Percentiles rank a stretch among this genome's conserved stretches.
phyloP scores from a whole-genome alignment of 2,888 invertebrate species.

The Drosophila antonietae region DNA sequence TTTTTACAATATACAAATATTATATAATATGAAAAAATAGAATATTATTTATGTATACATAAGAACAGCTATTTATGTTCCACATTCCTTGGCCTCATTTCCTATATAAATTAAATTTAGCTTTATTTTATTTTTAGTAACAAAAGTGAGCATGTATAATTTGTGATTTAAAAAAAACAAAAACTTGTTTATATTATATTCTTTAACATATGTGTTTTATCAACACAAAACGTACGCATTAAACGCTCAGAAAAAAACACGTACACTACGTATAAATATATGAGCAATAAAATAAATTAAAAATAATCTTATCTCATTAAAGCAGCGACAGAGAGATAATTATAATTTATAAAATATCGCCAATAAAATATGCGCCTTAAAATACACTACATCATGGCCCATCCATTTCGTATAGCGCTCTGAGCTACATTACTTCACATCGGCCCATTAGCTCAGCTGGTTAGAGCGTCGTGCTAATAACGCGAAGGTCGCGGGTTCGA shows the following conservation, averaged over 20 bases:
- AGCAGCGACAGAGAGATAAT: background rate
- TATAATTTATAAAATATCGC: slow-evolving; percentile 6
- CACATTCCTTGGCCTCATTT: background rate
- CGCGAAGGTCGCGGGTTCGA: slow-evolving; percentile 85
- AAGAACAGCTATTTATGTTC: background rate
- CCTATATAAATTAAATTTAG: background rate
- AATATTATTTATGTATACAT: too few species aligned
- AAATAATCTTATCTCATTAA: slow-evolving; percentile 20
- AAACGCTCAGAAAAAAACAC: background rate
- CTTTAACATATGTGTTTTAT: background rate
- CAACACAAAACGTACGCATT: background rate
- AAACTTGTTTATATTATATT: background rate
- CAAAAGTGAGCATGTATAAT: background rate
- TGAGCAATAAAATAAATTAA: background rate
- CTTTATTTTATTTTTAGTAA: background rate
- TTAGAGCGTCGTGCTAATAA: slow-evolving; percentile 85
- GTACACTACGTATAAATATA: background rate
- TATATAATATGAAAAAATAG: too few species aligned
- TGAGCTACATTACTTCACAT: background rate
- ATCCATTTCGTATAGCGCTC: background rate
- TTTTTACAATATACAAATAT: background rate
- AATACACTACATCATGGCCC: background rate
- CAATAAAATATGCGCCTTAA: background rate
- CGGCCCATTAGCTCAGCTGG: slow-evolving; percentile 85
- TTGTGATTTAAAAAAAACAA: background rate